Conservation (phyloP, 2,113 vertebrate species). For the Eubucco bourcierii region DNA sequence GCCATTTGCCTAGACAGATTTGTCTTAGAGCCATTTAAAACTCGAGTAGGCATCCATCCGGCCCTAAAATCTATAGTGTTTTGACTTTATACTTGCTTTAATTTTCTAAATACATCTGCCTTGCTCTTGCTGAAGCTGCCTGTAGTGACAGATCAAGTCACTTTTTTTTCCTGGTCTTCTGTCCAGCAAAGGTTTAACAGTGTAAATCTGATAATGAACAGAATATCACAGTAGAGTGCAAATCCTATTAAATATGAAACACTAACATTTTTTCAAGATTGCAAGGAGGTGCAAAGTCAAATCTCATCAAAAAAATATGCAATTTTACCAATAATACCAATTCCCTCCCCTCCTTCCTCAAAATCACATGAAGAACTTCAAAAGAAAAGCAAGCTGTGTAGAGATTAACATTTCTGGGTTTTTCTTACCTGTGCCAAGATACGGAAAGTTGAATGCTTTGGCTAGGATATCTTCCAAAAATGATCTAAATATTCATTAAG, state of each 20-base stretch:
- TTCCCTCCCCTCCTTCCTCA: background rate
- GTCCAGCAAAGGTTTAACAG: background rate
- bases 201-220: background rate
- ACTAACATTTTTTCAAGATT: background rate
- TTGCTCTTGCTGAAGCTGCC: background rate
- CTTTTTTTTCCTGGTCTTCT: background rate
- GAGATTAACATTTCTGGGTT: accelerated
- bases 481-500: background rate
- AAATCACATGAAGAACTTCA: background rate
- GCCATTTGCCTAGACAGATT: background rate
- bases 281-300: background rate
- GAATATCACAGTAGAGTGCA: background rate
- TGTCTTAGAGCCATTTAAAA: background rate
- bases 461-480: background rate
- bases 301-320: background rate
- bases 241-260: background rate
- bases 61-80: background rate
- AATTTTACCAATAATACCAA: background rate
- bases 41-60: background rate
- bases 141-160: background rate
- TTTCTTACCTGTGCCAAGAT: background rate
- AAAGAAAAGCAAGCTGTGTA: background rate
- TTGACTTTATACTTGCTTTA: background rate
- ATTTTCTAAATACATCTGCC: background rate
- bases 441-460: background rate